These are phyloP conservation scores for Probaryconus sp. DNA, from an alignment of 1,140 invertebrate genomes.

Conservation along the genomic window DNA sequence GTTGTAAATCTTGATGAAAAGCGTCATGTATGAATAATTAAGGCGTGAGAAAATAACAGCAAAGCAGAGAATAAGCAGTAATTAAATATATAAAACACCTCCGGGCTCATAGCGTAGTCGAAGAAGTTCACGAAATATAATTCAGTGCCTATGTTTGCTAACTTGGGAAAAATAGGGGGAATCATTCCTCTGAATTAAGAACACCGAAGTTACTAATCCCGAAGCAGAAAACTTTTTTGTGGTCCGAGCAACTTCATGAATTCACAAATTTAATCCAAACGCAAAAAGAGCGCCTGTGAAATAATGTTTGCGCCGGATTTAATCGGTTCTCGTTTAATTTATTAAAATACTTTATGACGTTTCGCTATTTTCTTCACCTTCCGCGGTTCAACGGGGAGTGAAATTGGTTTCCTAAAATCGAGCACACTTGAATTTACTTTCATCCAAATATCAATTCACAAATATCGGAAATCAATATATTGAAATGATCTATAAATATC, in stretches of 20 bases:
- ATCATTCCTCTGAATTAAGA: conserved; percentile 40
- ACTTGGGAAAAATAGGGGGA: conserved; percentile 7
- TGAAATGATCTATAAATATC: too few species aligned
- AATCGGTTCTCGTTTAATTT: too few species aligned
- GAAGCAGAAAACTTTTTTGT: conserved; percentile 25
- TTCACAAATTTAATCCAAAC: conserved; percentile 10
- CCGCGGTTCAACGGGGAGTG: too few species aligned
- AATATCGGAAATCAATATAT: too few species aligned
- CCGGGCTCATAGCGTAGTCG: conserved; percentile 21
- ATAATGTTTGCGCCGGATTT: too few species aligned
- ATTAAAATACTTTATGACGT: too few species aligned
- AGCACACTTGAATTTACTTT: too few species aligned
- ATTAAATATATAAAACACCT: conserved; percentile 31
- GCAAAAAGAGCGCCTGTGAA: too few species aligned
- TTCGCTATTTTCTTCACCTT: too few species aligned
- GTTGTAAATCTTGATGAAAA: conserved; percentile 10
- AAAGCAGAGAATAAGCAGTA: too few species aligned
- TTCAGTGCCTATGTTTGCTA: conserved; percentile 38
- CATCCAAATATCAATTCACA: too few species aligned
- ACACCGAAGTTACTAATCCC: neutral
- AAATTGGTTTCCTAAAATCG: too few species aligned
- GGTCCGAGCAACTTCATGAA: conserved; percentile 5
- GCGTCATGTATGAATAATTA: conserved; percentile 5
- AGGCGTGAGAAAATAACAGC: neutral
- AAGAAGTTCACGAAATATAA: conserved; percentile 23